A percentile compares a stretch with the other conserved stretches of the same genome.
Conservation (phyloP, 2,888 invertebrate species). For the Chalcis sispes region DNA sequence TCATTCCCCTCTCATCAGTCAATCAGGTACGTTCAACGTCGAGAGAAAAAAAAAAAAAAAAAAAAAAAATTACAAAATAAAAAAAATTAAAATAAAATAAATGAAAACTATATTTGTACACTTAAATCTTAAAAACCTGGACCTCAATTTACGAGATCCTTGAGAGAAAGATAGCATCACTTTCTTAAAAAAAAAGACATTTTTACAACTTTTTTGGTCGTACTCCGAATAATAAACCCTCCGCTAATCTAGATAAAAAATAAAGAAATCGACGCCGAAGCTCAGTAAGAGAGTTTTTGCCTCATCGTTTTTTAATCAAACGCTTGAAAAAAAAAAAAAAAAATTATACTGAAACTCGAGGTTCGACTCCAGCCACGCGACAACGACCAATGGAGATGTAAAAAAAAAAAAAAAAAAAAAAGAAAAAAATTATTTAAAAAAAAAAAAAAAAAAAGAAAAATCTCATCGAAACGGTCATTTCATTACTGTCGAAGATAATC, state of each 20-base stretch:
- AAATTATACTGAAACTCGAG: constrained; percentile 26
- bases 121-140: constrained; percentile 33
- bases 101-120: too few species aligned
- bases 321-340: too few species aligned
- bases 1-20: constrained; percentile 54
- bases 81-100: too few species aligned
- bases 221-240: too few species aligned
- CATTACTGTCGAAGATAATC: constrained; percentile 29
- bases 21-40: constrained; percentile 55
- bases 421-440: constrained; percentile 8
- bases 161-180: constrained; percentile 28
- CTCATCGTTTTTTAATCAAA: constrained; percentile 2
- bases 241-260: not conserved
- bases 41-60: constrained; percentile 37
- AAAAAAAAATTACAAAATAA: too few species aligned
- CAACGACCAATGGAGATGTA: constrained; percentile 34
- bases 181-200: too few species aligned
- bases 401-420: constrained; percentile 25
- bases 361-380: constrained; percentile 8
- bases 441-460: constrained; percentile 23
- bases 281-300: constrained; percentile 28
- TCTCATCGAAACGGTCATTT: constrained; percentile 38
- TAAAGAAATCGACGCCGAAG: constrained; percentile 46
- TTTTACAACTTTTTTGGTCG: too few species aligned
- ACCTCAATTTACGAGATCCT: constrained; percentile 16